Base-by-base conservation (phyloP, 2,888 invertebrate genomes). In the Therioaphis trifolii region DNA sequence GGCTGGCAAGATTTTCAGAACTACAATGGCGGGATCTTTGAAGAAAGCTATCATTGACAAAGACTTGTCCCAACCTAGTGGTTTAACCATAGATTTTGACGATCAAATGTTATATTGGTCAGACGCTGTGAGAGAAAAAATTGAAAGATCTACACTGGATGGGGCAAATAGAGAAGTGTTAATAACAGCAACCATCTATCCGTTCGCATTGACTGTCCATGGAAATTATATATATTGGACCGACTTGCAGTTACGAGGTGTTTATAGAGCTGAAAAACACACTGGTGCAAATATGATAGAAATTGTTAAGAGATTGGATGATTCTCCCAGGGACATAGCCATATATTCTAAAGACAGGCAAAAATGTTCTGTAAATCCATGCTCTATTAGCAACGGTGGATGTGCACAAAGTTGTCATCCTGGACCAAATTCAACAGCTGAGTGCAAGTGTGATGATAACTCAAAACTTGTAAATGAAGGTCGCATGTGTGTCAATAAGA, bases 61-160 rank as follows among this genome's bases (percentile, higher is more conserved):
- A 87, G 96, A 97, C 86, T 89, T 99, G 18, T 96, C 96, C 0
- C 97, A 98, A 89, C 98, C 99, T 0, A 97, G 97, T 86, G 99
- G 99, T 1, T 89, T 99, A 74, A 95, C 98, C 0, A 95, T 99
- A 55, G 99, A 99, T 89, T 98, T 96, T 87, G 96, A 97, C 12
- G 98, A 98, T 71, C 92, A 93, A 46, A 95, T 94, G 92, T 89
- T 96, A 0, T 99, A 98, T 88, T 99, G 99, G 99, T 98, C 98
- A 0, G 99, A 99, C 89, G 97, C 98, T 0, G 95, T 97, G 0
- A 90, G 96, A 29, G 97, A 98, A 88, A 97, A 97, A 88, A 98
- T 99, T 85, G 99, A 99, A 89, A 90, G 98, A 49, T 93, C 96
- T 0, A 93, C 94, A 88, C 90, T 98, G 69, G 94, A 97, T 88